phyloP scores from a whole-genome alignment of 2,888 invertebrate species.

The Yponomeuta malinellus region DNA sequence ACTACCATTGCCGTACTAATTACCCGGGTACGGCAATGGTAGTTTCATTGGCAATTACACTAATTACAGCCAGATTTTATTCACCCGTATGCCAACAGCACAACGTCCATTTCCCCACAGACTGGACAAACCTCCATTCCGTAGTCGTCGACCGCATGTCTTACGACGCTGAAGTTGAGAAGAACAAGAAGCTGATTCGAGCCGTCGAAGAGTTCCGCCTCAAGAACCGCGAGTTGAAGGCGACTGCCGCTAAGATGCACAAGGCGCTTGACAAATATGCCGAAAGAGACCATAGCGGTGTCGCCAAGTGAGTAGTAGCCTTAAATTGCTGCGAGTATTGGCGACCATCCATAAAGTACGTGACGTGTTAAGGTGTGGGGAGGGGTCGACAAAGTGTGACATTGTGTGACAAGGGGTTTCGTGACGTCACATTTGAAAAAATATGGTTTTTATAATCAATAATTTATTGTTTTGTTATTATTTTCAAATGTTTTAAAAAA shows the following conservation, averaged over 20 bases:
- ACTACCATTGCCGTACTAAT: no score
- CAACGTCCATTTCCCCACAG: constrained; percentile 22
- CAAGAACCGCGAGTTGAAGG: constrained; percentile 63
- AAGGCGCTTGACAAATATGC: constrained; percentile 37
- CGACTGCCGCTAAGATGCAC: constrained; percentile 49
- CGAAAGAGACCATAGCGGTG: constrained; percentile 4
- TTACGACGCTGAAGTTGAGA: constrained; percentile 62
- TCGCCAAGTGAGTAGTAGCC: constrained; percentile 14
- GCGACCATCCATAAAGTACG: no score
- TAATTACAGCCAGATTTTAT: no score
- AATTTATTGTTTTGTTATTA: no score
- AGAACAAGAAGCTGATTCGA: constrained; percentile 58
- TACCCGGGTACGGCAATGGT: no score
- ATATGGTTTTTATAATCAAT: no score
- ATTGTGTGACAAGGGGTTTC: no score
- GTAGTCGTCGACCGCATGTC: constrained; percentile 70
- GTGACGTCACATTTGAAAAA: no score
- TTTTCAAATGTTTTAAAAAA: no score
- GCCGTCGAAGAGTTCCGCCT: constrained; percentile 64
- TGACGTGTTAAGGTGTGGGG: no score
- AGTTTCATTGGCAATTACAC: no score
- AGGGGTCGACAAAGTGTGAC: no score
- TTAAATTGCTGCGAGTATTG: not conserved
- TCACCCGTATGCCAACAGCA: not conserved
- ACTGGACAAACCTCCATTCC: constrained; percentile 63